phyloP scores from a whole-genome alignment of 2,797 vertebrate genomes.

The Acanthurus tractus region DNA sequence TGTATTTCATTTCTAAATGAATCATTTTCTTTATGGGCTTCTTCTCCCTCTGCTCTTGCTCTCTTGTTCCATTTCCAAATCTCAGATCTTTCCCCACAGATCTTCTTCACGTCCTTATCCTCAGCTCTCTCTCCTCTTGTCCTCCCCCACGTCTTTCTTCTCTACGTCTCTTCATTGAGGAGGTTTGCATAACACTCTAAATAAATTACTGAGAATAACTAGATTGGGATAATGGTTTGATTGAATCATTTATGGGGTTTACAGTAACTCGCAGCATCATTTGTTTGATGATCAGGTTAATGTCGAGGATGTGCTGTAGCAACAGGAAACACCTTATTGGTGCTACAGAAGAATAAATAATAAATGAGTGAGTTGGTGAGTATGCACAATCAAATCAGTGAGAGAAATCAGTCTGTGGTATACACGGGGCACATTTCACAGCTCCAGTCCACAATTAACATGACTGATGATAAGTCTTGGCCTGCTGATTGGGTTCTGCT shows the following conservation, averaged over 20 bases:
- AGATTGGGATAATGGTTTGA: slow-evolving; percentile 52
- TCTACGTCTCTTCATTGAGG: slow-evolving; percentile 27
- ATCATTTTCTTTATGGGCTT: slow-evolving; percentile 53
- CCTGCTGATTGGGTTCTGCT: slow-evolving; percentile 59
- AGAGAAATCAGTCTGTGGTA: slow-evolving; percentile 49
- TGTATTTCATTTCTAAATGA: slow-evolving; percentile 65
- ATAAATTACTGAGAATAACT: slow-evolving; percentile 60
- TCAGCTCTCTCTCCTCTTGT: slow-evolving; percentile 30
- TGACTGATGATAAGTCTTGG: slow-evolving; percentile 59
- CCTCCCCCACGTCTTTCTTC: slow-evolving; percentile 31
- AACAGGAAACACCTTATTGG: slow-evolving; percentile 68
- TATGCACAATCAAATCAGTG: slow-evolving; percentile 48
- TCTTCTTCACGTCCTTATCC: slow-evolving; percentile 38
- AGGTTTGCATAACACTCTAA: slow-evolving; percentile 47
- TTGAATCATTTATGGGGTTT: slow-evolving; percentile 63
- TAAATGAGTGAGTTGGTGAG: slow-evolving; percentile 59
- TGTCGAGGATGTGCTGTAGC: slow-evolving; percentile 45
- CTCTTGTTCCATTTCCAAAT: slow-evolving; percentile 52
- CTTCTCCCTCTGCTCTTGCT: slow-evolving; percentile 35
- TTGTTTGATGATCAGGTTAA: slow-evolving; percentile 58
- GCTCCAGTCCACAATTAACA: slow-evolving; percentile 59
- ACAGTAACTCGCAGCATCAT: slow-evolving; percentile 56
- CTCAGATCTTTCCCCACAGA: slow-evolving; percentile 64
- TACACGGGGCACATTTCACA: slow-evolving; percentile 42
- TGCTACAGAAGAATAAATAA: slow-evolving; percentile 54